Conservation (phyloP, 2,888 invertebrate genomes). For the Sphecodes monilicornis region DNA sequence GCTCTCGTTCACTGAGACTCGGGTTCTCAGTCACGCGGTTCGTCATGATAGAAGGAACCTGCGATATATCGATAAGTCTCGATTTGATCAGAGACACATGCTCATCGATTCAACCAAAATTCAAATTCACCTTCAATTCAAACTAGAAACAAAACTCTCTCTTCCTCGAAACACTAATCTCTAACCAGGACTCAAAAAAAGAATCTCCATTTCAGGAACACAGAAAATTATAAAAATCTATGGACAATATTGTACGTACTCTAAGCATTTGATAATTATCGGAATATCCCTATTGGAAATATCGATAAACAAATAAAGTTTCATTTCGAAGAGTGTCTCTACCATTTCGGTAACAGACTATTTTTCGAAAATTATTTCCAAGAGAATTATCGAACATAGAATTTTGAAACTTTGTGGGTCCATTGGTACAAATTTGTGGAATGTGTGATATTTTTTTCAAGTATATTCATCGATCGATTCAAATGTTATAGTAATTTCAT, state of each 20-base stretch:
- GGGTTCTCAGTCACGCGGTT: slow-evolving; percentile 6
- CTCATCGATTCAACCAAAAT: neutral
- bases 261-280: too few relatives aligned
- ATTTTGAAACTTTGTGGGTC: neutral
- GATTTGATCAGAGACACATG: neutral
- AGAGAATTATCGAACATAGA: neutral
- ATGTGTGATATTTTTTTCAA: neutral
- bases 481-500: neutral
- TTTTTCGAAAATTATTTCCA: neutral
- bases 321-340: too few relatives aligned
- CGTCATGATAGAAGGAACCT: neutral
- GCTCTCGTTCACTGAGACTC: slow-evolving; percentile 14
- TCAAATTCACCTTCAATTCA: neutral
- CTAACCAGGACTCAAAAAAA: too few relatives aligned
- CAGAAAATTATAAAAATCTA: too few relatives aligned
- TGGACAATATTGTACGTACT: neutral
- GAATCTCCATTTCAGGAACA: too few relatives aligned
- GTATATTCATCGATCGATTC: neutral
- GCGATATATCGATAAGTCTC: neutral
- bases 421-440: too few relatives aligned
- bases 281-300: too few relatives aligned
- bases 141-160: neutral
- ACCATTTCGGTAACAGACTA: too few relatives aligned
- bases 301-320: too few relatives aligned
- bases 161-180: too few relatives aligned